These are phyloP conservation scores for Chirona hameri DNA, from an alignment of 2,888 invertebrate genomes.

Conservation along the genomic window DNA sequence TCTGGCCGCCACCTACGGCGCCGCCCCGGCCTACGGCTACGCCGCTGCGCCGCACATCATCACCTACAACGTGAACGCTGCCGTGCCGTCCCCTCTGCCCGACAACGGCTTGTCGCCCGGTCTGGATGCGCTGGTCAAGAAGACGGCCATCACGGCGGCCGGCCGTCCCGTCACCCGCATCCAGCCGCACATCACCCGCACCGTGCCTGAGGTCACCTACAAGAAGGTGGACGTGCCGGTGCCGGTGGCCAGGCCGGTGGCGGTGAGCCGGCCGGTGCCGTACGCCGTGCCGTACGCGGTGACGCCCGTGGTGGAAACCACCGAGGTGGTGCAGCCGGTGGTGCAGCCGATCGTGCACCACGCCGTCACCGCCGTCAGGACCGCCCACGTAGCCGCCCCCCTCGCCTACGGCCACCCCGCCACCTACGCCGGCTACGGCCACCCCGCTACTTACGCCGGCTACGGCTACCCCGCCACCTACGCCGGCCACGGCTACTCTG, in stretches of 20 bases:
- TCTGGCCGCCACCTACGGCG: background rate
- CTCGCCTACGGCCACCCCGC: background rate
- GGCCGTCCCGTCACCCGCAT: conserved; percentile 1
- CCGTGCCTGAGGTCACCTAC: background rate
- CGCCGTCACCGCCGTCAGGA: background rate
- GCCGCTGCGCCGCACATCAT: background rate
- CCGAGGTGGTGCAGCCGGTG: conserved; percentile 22
- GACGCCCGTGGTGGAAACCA: background rate
- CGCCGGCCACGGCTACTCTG: background rate
- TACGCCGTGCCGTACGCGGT: background rate
- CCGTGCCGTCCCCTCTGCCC: background rate
- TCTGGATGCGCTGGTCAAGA: conserved; percentile 4
- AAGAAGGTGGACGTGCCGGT: background rate
- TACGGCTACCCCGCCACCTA: background rate
- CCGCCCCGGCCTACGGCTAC: background rate
- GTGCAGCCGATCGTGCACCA: background rate
- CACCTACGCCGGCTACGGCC: background rate
- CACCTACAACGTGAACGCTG: conserved; percentile 10
- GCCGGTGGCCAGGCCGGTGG: background rate
- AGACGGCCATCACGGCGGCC: conserved; percentile 5
- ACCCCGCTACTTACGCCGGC: background rate
- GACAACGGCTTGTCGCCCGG: conserved; percentile 12
- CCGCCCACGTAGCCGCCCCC: too few species aligned
- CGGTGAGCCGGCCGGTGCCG: background rate
- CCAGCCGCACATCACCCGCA: background rate